These are phyloP conservation scores for Enteromius viviparus DNA, from an alignment of 2,797 vertebrate genomes.

Conservation along the genomic window DNA sequence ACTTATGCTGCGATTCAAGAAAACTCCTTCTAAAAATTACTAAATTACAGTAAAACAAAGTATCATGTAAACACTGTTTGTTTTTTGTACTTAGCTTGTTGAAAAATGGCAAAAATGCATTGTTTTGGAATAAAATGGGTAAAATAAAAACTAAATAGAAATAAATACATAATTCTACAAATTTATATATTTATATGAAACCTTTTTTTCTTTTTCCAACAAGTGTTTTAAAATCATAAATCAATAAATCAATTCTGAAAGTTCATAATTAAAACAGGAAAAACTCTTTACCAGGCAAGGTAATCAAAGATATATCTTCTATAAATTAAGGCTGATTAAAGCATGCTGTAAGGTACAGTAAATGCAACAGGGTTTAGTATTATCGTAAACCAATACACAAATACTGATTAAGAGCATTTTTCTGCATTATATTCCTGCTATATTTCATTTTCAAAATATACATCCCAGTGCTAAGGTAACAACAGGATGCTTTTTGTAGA, in stretches of 20 bases:
- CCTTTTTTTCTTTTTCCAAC: neutral
- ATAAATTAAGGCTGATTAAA: neutral
- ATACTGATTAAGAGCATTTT: neutral
- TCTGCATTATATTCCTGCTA: neutral
- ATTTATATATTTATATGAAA: neutral
- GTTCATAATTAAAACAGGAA: neutral
- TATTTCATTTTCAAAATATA: neutral
- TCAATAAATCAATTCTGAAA: neutral
- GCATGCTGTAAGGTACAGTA: neutral
- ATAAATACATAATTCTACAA: neutral
- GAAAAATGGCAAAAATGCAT: too few relatives aligned
- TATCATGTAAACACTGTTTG: neutral
- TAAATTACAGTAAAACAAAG: constrained; percentile 9
- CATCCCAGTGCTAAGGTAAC: neutral
- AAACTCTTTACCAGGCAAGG: neutral
- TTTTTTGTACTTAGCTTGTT: neutral
- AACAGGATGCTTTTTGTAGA: neutral
- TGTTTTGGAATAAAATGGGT: neutral
- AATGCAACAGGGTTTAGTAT: neutral
- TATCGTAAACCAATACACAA: neutral
- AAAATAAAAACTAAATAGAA: too few relatives aligned
- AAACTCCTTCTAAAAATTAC: neutral
- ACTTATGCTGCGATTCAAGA: neutral
- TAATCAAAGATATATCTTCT: neutral
- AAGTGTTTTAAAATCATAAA: neutral